Base-by-base conservation (phyloP, 2,888 invertebrate genomes). In the Cabera pusaria region DNA sequence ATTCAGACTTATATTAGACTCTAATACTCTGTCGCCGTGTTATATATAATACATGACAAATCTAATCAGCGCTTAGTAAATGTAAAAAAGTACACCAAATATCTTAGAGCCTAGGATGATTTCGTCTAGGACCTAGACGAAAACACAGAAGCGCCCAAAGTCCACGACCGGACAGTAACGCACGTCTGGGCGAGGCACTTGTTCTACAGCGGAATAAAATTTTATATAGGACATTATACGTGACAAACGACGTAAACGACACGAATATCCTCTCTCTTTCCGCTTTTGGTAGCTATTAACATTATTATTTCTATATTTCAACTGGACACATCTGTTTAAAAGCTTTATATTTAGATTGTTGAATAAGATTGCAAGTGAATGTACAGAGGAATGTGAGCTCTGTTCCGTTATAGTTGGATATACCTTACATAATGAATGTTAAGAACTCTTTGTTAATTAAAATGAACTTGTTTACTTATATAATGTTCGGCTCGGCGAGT, bases 221-320 rank as follows among this genome's bases (percentile, higher is more conserved):
- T 76, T 79, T 79, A 78, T 75, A 72, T 71, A 31, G 66, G 64
- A 69, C 73, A 80, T 79, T 80, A 78, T 75, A 73, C 65, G 72
- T 76, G 76, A 81, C 72, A 76, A 80, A 75, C 72, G 73, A 71
- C 66, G 60, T 54, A 65, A 69, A 72, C 70, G 72, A 73, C 72
- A 72, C 66, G 66, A 70, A 67, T 72, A 72, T 65, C 71, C 69
- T 70, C 59, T 72, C 64, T 65, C 58, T 59, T 59, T 61, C 64
- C 64, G 58, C 57, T 66, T 59, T 59, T 43, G 56, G 60, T 59
- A 43, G 50, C 41, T 36, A 36, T 42, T 42, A 35, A 31, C 35
- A 31, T 41, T 38, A 39, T 35, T 31, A 44, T 39, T 44, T 56
- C 50, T 43, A 64, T 64, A 56, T 60, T 56, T 55, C 31, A 31